These are phyloP conservation scores for Drosophila grimshawi DNA, from an alignment of 1,140 invertebrate species.

Conservation along the genomic window DNA sequence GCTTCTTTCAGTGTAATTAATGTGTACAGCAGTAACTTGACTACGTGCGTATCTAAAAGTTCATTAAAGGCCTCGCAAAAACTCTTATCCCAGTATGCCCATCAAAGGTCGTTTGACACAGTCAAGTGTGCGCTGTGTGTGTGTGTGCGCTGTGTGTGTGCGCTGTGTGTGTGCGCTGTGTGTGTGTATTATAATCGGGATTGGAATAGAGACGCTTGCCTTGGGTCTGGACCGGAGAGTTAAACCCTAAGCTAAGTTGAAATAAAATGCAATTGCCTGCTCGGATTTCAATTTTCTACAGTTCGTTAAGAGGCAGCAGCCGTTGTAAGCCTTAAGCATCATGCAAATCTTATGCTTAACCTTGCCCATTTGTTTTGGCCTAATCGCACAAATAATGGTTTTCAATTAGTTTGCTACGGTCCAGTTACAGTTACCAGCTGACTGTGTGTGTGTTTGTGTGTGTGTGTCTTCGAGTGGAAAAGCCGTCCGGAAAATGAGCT, in stretches of 20 bases:
- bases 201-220: conserved; percentile 11
- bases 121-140: conserved; percentile 36
- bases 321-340: conserved; percentile 26
- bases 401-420: conserved; percentile 74
- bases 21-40: conserved; percentile 46
- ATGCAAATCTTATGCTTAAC: conserved; percentile 74
- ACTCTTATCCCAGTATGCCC: conserved; percentile 54
- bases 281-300: conserved; percentile 66
- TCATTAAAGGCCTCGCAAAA: conserved; percentile 63
- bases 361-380: conserved; percentile 75
- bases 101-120: conserved; percentile 73
- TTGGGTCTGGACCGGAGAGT: conserved; percentile 17
- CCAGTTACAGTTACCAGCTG: conserved; percentile 58
- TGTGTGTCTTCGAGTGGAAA: conserved; percentile 35
- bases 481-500: conserved; percentile 6
- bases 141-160: background rate
- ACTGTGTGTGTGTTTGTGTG: conserved; percentile 3
- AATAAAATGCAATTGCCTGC: conserved; percentile 77
- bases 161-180: too few relatives aligned
- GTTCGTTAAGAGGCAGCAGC: conserved; percentile 58
- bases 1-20: conserved; percentile 62
- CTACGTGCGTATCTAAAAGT: conserved; percentile 76
- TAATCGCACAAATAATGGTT: conserved; percentile 78
- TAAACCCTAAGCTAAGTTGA: conserved; percentile 51
- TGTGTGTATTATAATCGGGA: background rate